These are phyloP conservation scores for Melieria picta DNA, from an alignment of 2,888 invertebrate species.

Conservation along the genomic window DNA sequence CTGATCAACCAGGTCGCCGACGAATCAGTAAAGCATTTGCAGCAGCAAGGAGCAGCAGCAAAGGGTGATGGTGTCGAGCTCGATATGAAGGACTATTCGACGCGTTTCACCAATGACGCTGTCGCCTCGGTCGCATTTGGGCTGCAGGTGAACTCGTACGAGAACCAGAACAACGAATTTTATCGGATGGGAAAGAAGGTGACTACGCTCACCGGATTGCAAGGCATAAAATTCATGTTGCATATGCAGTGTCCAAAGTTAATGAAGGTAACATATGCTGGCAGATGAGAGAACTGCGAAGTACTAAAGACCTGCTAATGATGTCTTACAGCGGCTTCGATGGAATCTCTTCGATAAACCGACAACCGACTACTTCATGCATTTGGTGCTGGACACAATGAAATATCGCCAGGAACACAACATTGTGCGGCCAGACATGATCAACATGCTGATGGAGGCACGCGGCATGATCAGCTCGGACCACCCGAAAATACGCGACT, in stretches of 20 bases:
- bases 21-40: slow-evolving; percentile 50
- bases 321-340: slow-evolving; percentile 44
- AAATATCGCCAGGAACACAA: slow-evolving; percentile 65
- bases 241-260: slow-evolving; percentile 44
- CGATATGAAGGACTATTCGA: slow-evolving; percentile 64
- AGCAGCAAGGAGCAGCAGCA: slow-evolving; percentile 37
- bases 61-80: slow-evolving; percentile 49
- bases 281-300: no score
- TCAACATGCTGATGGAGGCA: slow-evolving; percentile 69
- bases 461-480: slow-evolving; percentile 60
- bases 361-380: slow-evolving; percentile 63
- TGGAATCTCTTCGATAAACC: slow-evolving; percentile 60
- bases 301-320: not conserved
- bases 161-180: slow-evolving; percentile 69
- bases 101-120: slow-evolving; percentile 64
- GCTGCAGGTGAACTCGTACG: slow-evolving; percentile 68
- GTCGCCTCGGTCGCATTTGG: slow-evolving; percentile 68
- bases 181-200: slow-evolving; percentile 68
- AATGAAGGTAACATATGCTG: slow-evolving; percentile 46
- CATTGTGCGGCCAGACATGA: slow-evolving; percentile 69
- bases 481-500: slow-evolving; percentile 49
- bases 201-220: slow-evolving; percentile 61
- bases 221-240: slow-evolving; percentile 52
- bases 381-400: slow-evolving; percentile 66
- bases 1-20: slow-evolving; percentile 62